Evolutionary conservation across 2,113 vertebrate species (phyloP), one percentile per base, ranked within the genome.

Genomic region (Malurus cyaneus): DNA sequence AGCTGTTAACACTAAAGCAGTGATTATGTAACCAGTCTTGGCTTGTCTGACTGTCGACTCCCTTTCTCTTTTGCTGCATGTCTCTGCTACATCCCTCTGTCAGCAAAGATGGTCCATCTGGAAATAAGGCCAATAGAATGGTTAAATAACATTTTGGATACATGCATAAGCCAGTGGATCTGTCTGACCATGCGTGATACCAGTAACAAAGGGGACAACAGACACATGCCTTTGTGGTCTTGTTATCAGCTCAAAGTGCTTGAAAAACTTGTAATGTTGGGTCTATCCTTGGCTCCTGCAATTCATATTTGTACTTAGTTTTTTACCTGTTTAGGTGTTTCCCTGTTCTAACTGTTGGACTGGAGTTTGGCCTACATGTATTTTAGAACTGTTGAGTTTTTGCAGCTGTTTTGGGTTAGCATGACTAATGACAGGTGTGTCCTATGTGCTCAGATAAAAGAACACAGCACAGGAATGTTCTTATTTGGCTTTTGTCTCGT

Each of bases 321-420:
- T 74, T 95, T 46, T 64, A 71, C 6, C 26, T 65, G 41, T 32
- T 34, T 3, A 31, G 23, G 16, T 71, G 31, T 49, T 52, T 52
- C 11, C 11, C 2, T n/a, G 5, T 36, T 78, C 31, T 15, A 47
- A 15, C 7, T 72, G 11, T 24, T 80, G 14, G 11, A 50, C 50
- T 5, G 12, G 31, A 79, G 13, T 2, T 50, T 29, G 32, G 10
- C 13, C 24, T 50, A 47, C 1, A 0, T 9, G 3, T 54, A 15
- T 90, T 83, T 80, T 28, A 84, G 32, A 9, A 16, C 31, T 47
- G 14, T 19, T 32, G 32, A 80, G 59, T 5, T 56, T 88, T 15
- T 86, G 46, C 16, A 26, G 18, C 31, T 59, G 14, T 31, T 79
- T 72, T 82, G 57, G 12, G 9, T 52, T 62, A 77, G 8, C 24